phyloP scores from a whole-genome alignment of 2,113 vertebrate genomes.

The Brachyistius frenatus region DNA sequence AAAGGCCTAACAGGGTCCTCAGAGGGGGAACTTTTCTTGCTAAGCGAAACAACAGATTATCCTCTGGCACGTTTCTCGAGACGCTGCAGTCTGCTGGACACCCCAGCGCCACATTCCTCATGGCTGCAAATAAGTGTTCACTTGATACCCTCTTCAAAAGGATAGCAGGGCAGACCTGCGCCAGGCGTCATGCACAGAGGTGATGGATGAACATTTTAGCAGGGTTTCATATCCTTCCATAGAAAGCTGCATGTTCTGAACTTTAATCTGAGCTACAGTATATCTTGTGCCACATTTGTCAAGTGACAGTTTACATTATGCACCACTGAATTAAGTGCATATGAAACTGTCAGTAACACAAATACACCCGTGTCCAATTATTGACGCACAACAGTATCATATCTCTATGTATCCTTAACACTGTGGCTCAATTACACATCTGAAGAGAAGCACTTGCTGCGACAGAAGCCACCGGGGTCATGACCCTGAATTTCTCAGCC shows the following conservation, averaged over 20 bases:
- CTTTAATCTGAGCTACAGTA: slow-evolving; percentile 26
- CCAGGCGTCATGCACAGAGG: slow-evolving; percentile 52
- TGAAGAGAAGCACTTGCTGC: slow-evolving; percentile 65
- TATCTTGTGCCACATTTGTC: slow-evolving; percentile 27
- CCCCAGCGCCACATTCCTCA: slow-evolving; percentile 72
- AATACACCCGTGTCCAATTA: slow-evolving; percentile 46
- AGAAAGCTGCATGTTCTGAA: slow-evolving; percentile 13
- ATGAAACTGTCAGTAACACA: slow-evolving; percentile 58
- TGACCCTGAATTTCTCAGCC: slow-evolving; percentile 58
- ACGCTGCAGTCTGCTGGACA: slow-evolving; percentile 60
- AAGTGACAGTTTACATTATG: slow-evolving; percentile 34
- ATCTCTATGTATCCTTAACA: slow-evolving; percentile 46
- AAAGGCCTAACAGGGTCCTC: slow-evolving; percentile 44
- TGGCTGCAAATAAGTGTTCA: slow-evolving; percentile 66
- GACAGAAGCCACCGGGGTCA: slow-evolving; percentile 43
- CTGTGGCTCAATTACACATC: slow-evolving; percentile 54
- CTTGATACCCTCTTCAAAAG: slow-evolving; percentile 65
- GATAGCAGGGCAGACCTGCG: slow-evolving; percentile 51
- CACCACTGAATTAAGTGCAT: slow-evolving; percentile 26
- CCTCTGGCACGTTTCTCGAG: slow-evolving; percentile 59
- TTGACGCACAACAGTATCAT: slow-evolving; percentile 61
- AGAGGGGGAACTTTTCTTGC: slow-evolving; percentile 18
- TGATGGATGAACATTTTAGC: slow-evolving; percentile 67
- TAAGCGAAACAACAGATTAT: slow-evolving; percentile 56
- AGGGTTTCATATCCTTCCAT: slow-evolving; percentile 14